These are phyloP conservation scores for Lordiphosa collinella DNA, from an alignment of 1,140 invertebrate genomes.

Conservation along the genomic window DNA sequence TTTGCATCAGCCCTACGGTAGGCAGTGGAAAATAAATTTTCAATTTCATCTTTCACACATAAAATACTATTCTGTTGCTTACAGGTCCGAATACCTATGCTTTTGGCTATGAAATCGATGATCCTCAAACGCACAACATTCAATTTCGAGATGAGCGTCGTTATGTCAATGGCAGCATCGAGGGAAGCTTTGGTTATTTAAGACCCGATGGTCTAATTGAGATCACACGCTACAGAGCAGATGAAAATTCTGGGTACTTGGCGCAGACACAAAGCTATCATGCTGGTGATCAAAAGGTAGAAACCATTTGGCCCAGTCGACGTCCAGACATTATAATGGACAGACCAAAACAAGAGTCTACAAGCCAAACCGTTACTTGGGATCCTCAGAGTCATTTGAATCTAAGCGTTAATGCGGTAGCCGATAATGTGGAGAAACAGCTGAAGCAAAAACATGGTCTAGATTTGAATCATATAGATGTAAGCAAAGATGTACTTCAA, in stretches of 20 bases:
- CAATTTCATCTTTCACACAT: background rate
- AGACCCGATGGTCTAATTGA: conserved; percentile 83
- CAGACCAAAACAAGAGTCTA: background rate
- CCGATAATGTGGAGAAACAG: conserved; percentile 35
- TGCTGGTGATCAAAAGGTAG: conserved; percentile 26
- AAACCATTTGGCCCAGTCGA: conserved; percentile 54
- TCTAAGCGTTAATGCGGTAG: conserved; percentile 50
- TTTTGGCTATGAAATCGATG: conserved; percentile 86
- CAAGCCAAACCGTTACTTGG: conserved; percentile 36
- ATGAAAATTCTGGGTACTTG: conserved; percentile 82
- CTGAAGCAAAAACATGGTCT: conserved; percentile 57
- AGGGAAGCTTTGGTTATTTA: conserved; percentile 85
- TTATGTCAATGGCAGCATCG: conserved; percentile 84
- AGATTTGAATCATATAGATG: conserved; percentile 53
- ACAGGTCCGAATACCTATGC: conserved; percentile 84
- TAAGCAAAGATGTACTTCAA: conserved; percentile 46
- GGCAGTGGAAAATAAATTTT: conserved; percentile 1
- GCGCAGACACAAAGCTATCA: conserved; percentile 51
- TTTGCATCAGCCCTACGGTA: conserved; percentile 66
- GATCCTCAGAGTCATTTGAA: conserved; percentile 67
- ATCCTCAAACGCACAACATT: conserved; percentile 82
- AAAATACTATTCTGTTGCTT: background rate
- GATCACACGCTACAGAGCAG: conserved; percentile 83
- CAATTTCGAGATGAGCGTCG: conserved; percentile 85
- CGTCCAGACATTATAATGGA: conserved; percentile 40